phyloP scores from a whole-genome alignment of 2,797 vertebrate genomes.

The Dermochelys coriacea region DNA sequence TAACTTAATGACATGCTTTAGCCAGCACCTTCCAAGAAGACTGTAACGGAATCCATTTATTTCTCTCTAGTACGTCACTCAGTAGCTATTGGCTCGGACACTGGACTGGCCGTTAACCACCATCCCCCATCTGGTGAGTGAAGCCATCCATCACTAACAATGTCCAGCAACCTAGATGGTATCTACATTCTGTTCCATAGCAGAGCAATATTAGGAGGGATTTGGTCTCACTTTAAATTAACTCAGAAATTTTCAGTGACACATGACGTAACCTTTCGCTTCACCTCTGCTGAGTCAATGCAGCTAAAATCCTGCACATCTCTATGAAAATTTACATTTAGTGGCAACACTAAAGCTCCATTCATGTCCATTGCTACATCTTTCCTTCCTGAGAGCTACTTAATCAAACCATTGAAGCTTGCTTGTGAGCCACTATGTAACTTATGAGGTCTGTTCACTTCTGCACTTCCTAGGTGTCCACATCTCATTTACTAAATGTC shows the following conservation, averaged over 20 bases:
- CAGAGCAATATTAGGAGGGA: constrained; percentile 2
- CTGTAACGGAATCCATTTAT: constrained; percentile 76
- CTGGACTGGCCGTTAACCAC: constrained; percentile 66
- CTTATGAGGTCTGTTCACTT: background rate
- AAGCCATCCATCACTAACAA: constrained; percentile 32
- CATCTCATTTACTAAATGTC: constrained; percentile 18
- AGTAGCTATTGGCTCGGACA: constrained; percentile 37
- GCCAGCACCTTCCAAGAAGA: constrained; percentile 67
- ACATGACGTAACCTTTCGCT: background rate
- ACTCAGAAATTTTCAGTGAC: constrained; percentile 17
- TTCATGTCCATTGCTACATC: constrained; percentile 7
- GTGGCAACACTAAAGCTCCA: background rate
- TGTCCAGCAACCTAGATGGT: background rate
- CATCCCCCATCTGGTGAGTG: constrained; percentile 59
- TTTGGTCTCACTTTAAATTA: constrained; percentile 38
- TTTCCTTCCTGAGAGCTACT: constrained; percentile 29
- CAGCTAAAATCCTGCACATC: constrained; percentile 7
- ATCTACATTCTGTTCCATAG: background rate
- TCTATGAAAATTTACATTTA: constrained; percentile 4
- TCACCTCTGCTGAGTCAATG: constrained; percentile 1
- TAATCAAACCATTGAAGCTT: constrained; percentile 41
- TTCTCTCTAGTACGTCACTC: constrained; percentile 61
- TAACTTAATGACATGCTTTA: constrained; percentile 75
- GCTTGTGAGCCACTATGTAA: constrained; percentile 2
- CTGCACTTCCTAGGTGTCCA: background rate